Evolutionary conservation across 2,888 invertebrate species (phyloP).

Genomic region (Epistrophella euchroma): DNA sequence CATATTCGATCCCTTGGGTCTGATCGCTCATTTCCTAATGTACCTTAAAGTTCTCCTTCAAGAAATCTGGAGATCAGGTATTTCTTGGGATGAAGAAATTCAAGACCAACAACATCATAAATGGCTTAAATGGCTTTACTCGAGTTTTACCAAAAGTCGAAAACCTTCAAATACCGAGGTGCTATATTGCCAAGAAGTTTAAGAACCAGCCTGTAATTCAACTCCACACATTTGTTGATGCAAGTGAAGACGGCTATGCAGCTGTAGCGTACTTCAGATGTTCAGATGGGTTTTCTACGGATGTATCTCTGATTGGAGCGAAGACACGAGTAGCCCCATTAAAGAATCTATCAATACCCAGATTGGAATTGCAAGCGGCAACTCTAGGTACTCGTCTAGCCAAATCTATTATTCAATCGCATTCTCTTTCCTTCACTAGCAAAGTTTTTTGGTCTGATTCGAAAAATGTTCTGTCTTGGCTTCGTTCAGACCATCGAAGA

Average conservation of each 20-base stretch:
- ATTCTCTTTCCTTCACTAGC: conserved; percentile 44
- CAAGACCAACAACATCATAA: conserved; percentile 33
- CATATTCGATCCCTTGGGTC: conserved; percentile 5
- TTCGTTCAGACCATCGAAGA: conserved; percentile 71
- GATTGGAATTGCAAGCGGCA: background rate
- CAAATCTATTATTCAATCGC: conserved; percentile 3
- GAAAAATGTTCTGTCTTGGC: conserved; percentile 76
- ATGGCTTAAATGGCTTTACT: conserved; percentile 51
- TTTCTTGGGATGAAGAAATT: conserved; percentile 59
- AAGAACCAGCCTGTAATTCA: background rate
- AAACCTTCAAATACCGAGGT: conserved; percentile 12
- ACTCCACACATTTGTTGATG: background rate
- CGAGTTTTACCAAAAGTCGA: background rate
- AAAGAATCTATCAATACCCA: conserved; percentile 2
- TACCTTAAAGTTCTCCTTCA: conserved; percentile 68
- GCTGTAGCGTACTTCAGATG: background rate
- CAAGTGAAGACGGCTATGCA: background rate
- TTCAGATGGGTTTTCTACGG: background rate
- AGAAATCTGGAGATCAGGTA: conserved; percentile 62
- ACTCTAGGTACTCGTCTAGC: conserved; percentile 16
- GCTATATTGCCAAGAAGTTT: conserved; percentile 4
- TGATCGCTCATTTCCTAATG: background rate
- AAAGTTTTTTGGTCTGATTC: conserved; percentile 77
- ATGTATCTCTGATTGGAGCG: background rate
- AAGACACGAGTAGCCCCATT: conserved; percentile 9